Base-by-base conservation (phyloP, 2,888 invertebrate genomes). In the Eristalis pertinax region DNA sequence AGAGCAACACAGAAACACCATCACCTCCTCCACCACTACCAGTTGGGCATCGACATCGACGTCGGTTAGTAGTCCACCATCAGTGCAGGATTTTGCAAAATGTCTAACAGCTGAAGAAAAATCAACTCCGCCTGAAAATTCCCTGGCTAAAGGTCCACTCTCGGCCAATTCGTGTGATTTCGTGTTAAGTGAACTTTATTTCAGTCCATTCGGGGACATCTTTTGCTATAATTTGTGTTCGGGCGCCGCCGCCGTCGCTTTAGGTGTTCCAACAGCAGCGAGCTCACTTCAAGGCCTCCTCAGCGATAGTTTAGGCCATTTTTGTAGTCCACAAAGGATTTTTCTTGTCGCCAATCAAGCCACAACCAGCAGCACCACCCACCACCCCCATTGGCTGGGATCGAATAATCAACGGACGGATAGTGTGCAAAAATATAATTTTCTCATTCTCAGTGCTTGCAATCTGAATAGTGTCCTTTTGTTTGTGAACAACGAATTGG, bases 51-150 rank as follows among this genome's bases (percentile, higher is more conserved):
- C 82, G 87, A 78, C 79, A 78, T 74, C 82, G 79, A 75, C 78
- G 79, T 82, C 81, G 88, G 81, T 84, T 83, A 65, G 81, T 78
- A 85, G 88, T 82, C 76, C 82, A 81, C 67, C 77, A 75, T 88
- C 77, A 83, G 79, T 83, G 80, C 85, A 88, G 73, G 79, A 90
- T 88, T 89, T 89, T 86, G 88, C 89, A 90, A 90, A 90, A 89
- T 89, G 90, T 90, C 85, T 89, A 89, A 90, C 84, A 87, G 84
- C 87, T 87, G 87, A 87, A 87, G 75, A 84, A 87, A 87, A 87
- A 76, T 43, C 68, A 63, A 64, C 50, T 64, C 64, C 65, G 75
- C 72, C 72, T 77, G 74, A 88, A 84, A 88, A 84, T 77, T 84
- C 77, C 84, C 80, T 84, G 84, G 80, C 80, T 74, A 77, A 84